These are phyloP conservation scores for Xestia xanthographa DNA, from an alignment of 2,888 invertebrate species.

Conservation along the genomic window DNA sequence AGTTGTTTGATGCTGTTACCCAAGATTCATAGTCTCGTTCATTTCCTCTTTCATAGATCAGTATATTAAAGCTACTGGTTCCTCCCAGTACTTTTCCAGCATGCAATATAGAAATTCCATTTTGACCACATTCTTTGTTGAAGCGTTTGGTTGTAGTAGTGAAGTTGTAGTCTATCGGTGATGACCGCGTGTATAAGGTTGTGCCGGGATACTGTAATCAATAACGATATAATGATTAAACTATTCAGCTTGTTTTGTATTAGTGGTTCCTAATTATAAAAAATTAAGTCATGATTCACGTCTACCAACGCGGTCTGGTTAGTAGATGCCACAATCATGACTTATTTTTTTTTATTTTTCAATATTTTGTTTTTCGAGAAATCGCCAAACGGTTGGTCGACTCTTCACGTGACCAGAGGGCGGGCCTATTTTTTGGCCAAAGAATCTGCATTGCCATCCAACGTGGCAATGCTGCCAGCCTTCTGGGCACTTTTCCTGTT, in stretches of 20 bases:
- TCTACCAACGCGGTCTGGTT: neutral
- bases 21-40: constrained; percentile 30
- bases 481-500: no score
- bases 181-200: neutral
- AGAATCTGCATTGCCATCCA: no score
- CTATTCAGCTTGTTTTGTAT: no score
- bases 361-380: neutral
- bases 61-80: constrained; percentile 14
- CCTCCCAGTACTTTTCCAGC: constrained; percentile 43
- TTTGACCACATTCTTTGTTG: constrained; percentile 9
- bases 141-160: neutral
- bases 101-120: neutral
- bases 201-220: constrained; percentile 10
- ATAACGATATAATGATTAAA: neutral
- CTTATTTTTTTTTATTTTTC: neutral
- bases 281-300: no score
- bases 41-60: constrained; percentile 25
- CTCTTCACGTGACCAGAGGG: no score
- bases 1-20: constrained; percentile 19
- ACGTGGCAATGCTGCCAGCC: no score
- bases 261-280: neutral
- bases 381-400: no score
- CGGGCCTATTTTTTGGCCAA: no score
- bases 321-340: neutral
- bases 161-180: constrained; percentile 18